phyloP scores from a whole-genome alignment of 2,888 invertebrate genomes.

The Leptopilina syphax region DNA sequence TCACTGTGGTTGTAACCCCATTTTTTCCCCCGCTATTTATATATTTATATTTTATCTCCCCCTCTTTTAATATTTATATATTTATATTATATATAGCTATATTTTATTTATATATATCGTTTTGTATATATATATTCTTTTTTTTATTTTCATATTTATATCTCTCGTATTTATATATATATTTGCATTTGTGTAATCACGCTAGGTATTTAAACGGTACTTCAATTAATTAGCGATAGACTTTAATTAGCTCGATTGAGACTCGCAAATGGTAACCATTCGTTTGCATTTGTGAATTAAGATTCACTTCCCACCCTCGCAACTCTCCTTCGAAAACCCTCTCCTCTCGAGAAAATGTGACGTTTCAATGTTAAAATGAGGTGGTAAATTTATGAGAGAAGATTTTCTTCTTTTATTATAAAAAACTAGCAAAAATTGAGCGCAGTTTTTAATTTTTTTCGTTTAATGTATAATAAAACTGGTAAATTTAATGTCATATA shows the following conservation, averaged over 20 bases:
- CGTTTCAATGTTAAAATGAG: neutral
- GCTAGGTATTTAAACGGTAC: slow-evolving; percentile 62
- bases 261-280: slow-evolving; percentile 72
- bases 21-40: slow-evolving; percentile 62
- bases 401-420: neutral
- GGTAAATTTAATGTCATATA: too few species aligned
- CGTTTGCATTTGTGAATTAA: slow-evolving; percentile 59
- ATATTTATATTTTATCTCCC: slow-evolving; percentile 65
- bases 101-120: slow-evolving; percentile 44
- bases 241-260: slow-evolving; percentile 66
- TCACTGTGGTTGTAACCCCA: slow-evolving; percentile 64
- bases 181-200: slow-evolving; percentile 66
- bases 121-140: slow-evolving; percentile 52
- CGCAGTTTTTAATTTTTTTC: too few species aligned
- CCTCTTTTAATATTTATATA: slow-evolving; percentile 63
- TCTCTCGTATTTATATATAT: slow-evolving; percentile 63
- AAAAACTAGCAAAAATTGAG: neutral
- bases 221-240: slow-evolving; percentile 63
- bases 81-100: slow-evolving; percentile 63
- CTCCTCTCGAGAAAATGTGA: neutral
- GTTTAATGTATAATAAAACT: too few species aligned
- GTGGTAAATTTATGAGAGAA: neutral
- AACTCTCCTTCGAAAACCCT: too few species aligned
- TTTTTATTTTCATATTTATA: slow-evolving; percentile 55
- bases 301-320: slow-evolving; percentile 7